These are phyloP conservation scores for Geodia barretti DNA, from an alignment of 37 sponge, comb jelly and placozoan species.

Conservation along the genomic window DNA sequence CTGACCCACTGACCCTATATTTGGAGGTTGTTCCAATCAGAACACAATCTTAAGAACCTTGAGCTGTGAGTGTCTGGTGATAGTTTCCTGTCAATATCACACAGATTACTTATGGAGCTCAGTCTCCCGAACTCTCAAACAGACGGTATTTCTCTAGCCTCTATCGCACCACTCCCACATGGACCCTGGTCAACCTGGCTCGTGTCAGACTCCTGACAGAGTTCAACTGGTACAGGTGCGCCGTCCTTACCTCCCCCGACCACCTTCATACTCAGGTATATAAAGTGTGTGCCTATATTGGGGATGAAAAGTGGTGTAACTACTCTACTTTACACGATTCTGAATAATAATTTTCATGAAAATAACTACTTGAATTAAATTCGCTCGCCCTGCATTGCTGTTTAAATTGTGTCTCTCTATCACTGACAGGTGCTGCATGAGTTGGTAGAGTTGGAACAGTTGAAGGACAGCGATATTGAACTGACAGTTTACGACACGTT, in stretches of 20 bases:
- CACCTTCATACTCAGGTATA: not conserved
- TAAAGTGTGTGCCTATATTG: no score
- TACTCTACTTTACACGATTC: no score
- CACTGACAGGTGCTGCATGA: not conserved
- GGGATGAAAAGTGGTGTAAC: no score
- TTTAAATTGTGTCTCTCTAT: no score
- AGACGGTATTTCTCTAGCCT: not conserved
- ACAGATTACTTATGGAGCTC: not conserved
- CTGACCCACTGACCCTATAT: no score
- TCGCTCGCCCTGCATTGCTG: no score
- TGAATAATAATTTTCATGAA: no score
- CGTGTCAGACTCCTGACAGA: not conserved
- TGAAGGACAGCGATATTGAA: not conserved
- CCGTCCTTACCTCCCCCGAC: not conserved
- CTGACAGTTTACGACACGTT: not conserved
- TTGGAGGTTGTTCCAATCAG: no score
- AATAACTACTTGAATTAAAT: no score
- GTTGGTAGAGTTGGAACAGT: not conserved
- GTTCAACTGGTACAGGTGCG: not conserved
- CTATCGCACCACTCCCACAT: not conserved
- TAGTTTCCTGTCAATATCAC: not conserved
- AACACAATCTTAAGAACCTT: no score
- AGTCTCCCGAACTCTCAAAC: not conserved
- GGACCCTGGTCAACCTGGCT: not conserved
- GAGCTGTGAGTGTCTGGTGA: no score